A percentile compares a stretch with the other conserved stretches of the same genome.
Evolutionary conservation across 2,888 invertebrate genomes (phyloP).

Genomic region (Entomobrya multifasciata): DNA sequence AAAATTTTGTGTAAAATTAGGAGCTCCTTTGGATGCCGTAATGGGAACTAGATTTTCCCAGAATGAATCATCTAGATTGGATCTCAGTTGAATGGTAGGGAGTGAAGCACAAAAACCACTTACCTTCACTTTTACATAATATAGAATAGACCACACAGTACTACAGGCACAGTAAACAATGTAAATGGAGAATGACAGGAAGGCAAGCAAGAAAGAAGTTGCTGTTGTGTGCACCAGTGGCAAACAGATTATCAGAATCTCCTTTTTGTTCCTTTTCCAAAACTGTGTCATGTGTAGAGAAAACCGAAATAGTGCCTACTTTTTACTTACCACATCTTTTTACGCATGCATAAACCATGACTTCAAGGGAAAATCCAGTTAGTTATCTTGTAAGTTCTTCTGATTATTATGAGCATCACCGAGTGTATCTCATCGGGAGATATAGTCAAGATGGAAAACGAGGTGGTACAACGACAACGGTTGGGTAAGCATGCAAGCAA

Average conservation of each 20-base stretch:
- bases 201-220: not conserved
- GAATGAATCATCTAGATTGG: not conserved
- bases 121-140: not conserved
- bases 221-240: not conserved
- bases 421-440: slow-evolving; percentile 27
- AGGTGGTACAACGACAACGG: no score
- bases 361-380: slow-evolving; percentile 54
- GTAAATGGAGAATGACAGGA: slow-evolving; percentile 15
- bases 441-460: not conserved
- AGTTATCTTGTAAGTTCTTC: not conserved
- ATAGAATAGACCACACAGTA: no score
- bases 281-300: no score
- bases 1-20: no score
- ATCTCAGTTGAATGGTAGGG: not conserved
- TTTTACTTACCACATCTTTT: not conserved
- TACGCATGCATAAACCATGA: slow-evolving; percentile 33
- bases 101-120: slow-evolving; percentile 12
- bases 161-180: no score
- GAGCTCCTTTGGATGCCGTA: no score
- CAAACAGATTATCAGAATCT: slow-evolving; percentile 21
- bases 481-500: slow-evolving; percentile 18
- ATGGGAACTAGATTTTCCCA: not conserved
- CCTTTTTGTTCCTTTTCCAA: not conserved
- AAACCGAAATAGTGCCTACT: no score
- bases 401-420: slow-evolving; percentile 1